Base-by-base conservation (phyloP, 2,113 vertebrate species). In the Atherinomorus stipes region DNA sequence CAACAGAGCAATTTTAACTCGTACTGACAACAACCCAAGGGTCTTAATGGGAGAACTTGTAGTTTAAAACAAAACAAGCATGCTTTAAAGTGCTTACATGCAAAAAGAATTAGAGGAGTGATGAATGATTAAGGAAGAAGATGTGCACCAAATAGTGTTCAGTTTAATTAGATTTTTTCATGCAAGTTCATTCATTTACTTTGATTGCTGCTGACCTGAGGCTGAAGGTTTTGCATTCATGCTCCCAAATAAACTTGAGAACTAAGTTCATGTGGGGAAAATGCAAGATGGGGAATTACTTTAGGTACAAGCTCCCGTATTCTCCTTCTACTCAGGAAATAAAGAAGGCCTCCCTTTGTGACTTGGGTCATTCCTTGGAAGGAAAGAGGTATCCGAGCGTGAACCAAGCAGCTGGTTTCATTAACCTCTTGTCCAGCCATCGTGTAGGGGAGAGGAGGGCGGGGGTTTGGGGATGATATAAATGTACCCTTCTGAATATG, bases 321-420 rank as follows among this genome's bases (percentile, higher is more conserved):
- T 47, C 76, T 78, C 19, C 67, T 37, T 42, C 6, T 9, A 19
- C 69, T 81, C 59, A 50, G 67, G 74, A 71, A 44, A 71, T 69
- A 76, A 78, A 80, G 76, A 78, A 81, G 73, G 70, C 71, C 74
- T 82, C 52, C 82, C 76, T 85, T 85, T 83, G 85, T 89, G 88
- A 82, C 75, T 80, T 89, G 76, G 85, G 83, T 80, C 59, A 38
- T 87, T 88, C 89, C 70, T 88, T 71, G 64, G 71, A 74, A 69
- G 81, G 80, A 89, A 85, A 68, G 63, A 90, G 53, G 76, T 81
- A 89, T 85, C 63, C 63, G 54, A 85, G 90, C 84, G 78, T 94
- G 90, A 89, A 88, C 77, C 73, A 80, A 92, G 89, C 93, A 94
- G 92, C 93, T 93, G 94, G 90, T 93, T 93, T 94, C 92, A 94